These are phyloP conservation scores for Smutsia gigantea DNA, from an alignment of 2,797 vertebrate genomes.

Conservation along the genomic window DNA sequence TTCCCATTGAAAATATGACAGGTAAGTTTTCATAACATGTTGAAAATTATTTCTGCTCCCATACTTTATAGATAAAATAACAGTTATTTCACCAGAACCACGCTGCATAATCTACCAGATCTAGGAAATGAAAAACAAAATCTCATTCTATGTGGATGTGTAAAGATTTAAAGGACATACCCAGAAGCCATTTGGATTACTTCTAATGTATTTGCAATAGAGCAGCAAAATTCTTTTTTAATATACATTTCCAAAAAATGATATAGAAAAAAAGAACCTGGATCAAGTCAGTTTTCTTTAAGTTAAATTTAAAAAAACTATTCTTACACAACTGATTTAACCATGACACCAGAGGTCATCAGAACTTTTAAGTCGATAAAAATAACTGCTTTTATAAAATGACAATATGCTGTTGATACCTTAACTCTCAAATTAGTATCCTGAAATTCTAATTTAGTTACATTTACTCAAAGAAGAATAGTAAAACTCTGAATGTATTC, in stretches of 20 bases:
- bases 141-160: not conserved
- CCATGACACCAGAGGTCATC: not conserved
- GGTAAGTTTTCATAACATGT: slow-evolving; percentile 68
- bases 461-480: slow-evolving; percentile 16
- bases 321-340: slow-evolving; percentile 16
- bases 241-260: slow-evolving; percentile 39
- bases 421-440: slow-evolving; percentile 26
- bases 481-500: not conserved
- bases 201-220: not conserved
- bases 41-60: slow-evolving; percentile 62
- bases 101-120: slow-evolving; percentile 15
- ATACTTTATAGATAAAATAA: slow-evolving; percentile 47
- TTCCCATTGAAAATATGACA: slow-evolving; percentile 74
- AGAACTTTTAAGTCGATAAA: not conserved
- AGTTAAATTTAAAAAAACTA: slow-evolving; percentile 1
- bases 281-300: not conserved
- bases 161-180: not conserved
- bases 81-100: slow-evolving; percentile 22
- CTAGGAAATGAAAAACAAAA: slow-evolving; percentile 4
- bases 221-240: not conserved
- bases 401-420: not conserved
- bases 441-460: slow-evolving; percentile 42
- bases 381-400: slow-evolving; percentile 6
- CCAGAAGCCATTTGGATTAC: slow-evolving; percentile 24
- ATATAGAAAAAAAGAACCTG: slow-evolving; percentile 3